Conservation (phyloP, 2,888 invertebrate genomes). For the Antheraea yamamai region DNA sequence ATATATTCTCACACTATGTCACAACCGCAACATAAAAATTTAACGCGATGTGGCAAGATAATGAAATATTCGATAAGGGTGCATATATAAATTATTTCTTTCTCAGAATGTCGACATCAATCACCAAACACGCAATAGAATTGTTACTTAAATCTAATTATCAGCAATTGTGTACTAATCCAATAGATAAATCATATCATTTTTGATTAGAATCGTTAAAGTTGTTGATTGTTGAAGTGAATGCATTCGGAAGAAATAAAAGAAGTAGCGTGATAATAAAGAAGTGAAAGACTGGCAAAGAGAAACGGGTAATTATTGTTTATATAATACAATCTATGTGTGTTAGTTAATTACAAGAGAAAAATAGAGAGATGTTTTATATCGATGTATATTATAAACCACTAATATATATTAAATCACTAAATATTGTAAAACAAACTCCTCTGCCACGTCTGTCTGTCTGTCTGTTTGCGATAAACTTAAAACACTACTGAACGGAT, state of each 20-base stretch:
- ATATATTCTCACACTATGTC: background rate
- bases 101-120: background rate
- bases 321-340: background rate
- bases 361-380: too few relatives aligned
- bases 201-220: background rate
- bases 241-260: background rate
- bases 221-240: background rate
- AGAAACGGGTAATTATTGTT: background rate
- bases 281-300: background rate
- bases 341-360: background rate
- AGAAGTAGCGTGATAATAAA: background rate
- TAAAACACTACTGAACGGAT: too few relatives aligned
- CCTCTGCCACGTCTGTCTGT: too few relatives aligned
- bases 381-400: too few relatives aligned
- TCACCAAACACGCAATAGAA: background rate
- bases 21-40: slow-evolving; percentile 14
- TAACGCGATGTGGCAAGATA: slow-evolving; percentile 13
- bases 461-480: too few relatives aligned
- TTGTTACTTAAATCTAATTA: background rate
- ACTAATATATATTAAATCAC: too few relatives aligned
- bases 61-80: slow-evolving; percentile 17
- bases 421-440: too few relatives aligned
- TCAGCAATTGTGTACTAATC: background rate
- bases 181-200: background rate
- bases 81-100: background rate